A percentile compares a stretch with the other conserved stretches of the same genome.
Evolutionary conservation across 2,797 vertebrate species (phyloP).

Genomic region (Myotis planiceps): DNA sequence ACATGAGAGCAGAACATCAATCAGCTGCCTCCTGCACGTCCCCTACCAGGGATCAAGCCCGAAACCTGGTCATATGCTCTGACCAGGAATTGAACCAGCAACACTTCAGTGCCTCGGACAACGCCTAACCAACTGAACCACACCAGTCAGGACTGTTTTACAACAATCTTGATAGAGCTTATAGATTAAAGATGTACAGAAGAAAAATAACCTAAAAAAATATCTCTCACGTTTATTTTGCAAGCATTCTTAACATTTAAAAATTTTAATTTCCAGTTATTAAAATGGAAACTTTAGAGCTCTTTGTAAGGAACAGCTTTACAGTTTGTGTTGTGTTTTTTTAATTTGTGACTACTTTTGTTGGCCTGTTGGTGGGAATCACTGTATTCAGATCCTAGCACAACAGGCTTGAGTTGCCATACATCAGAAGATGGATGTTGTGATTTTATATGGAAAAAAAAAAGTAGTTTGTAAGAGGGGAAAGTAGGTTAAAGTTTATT

Average conservation of each 20-base stretch:
- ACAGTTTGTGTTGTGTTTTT: not conserved
- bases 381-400: not conserved
- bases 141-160: not conserved
- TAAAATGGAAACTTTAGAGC: not conserved
- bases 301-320: not conserved
- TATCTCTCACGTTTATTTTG: conserved; percentile 33
- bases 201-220: not conserved
- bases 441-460: not conserved
- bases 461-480: not conserved
- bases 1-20: not conserved
- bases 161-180: not conserved
- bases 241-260: conserved; percentile 9
- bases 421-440: not conserved
- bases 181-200: not conserved
- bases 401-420: conserved; percentile 7
- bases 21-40: not conserved
- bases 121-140: not conserved
- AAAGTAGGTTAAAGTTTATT: conserved; percentile 32
- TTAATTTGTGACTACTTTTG: not conserved
- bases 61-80: not conserved
- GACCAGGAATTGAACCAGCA: not conserved
- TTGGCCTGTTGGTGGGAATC: not conserved
- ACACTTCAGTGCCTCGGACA: not conserved
- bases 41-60: not conserved
- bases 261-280: conserved; percentile 20